Evolutionary conservation across 2,888 invertebrate genomes (phyloP).

Genomic region (Xanthia icteritia): DNA sequence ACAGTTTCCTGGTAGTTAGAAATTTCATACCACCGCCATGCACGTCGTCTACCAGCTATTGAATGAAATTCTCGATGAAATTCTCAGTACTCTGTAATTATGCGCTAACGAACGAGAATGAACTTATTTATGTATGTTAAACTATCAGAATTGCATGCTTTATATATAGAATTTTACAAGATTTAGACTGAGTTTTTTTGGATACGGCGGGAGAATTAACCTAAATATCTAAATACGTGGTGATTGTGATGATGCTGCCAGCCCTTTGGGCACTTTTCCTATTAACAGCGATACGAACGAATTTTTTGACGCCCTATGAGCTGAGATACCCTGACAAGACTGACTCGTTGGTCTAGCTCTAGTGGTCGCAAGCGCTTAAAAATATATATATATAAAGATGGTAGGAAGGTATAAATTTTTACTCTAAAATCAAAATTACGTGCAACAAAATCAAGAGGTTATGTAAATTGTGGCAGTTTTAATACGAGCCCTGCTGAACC

Average conservation of each 20-base stretch:
- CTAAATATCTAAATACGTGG: not conserved
- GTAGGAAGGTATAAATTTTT: not conserved
- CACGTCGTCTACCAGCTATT: too few species aligned
- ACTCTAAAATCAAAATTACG: not conserved
- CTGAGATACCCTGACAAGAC: too few species aligned
- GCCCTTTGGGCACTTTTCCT: not conserved
- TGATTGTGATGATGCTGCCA: too few species aligned
- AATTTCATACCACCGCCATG: too few species aligned
- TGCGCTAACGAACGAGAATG: too few species aligned
- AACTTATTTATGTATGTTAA: too few species aligned
- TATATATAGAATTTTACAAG: not conserved
- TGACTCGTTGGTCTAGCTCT: too few species aligned
- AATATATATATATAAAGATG: too few species aligned
- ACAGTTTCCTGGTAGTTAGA: too few species aligned
- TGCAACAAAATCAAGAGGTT: slow-evolving; percentile 1
- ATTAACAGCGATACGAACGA: not conserved
- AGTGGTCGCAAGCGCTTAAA: too few species aligned
- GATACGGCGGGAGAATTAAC: not conserved
- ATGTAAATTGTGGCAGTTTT: slow-evolving; percentile 9
- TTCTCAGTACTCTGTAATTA: slow-evolving; percentile 8
- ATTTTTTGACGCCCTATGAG: too few species aligned
- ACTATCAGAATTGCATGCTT: not conserved
- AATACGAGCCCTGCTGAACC: slow-evolving; percentile 50
- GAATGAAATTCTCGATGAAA: not conserved
- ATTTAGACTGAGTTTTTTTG: not conserved